Base-by-base conservation (phyloP, 2,113 vertebrate genomes). In the Clupea harengus region DNA sequence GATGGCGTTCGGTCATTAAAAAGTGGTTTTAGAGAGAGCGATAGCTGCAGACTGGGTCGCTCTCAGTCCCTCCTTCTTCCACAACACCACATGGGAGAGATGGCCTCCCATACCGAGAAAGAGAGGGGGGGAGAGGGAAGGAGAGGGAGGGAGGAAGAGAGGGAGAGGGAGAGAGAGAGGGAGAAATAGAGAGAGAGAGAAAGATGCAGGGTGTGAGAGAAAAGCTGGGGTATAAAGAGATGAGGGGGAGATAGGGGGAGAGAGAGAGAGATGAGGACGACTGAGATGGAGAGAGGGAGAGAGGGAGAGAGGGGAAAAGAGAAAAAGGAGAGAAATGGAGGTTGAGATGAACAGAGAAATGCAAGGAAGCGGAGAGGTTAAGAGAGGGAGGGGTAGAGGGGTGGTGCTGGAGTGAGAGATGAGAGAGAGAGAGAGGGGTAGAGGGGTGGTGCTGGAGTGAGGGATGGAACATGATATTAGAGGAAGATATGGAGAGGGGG, bases 11-110 rank as follows among this genome's bases (percentile, higher is more conserved):
- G 91, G 93, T 93, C 94, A 95, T 95, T 95, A 95, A 95, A 95
- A 95, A 95, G 94, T 95, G 92, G 95, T 95, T 95, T 95, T 94
- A 93, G 95, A 95, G 94, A 95, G 95, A 94, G 94, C 95, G 67
- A 75, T 75, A 28, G 67, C 67, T 32, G 28, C 95, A 94, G 92
- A 93, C 93, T 92, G 94, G 94, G 92, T 93, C 92, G 93, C 81
- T 87, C 46, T 86, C 81, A 84, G 87, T 82, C 67, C 83, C 67
- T 39, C 11, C 67, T 39, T 8, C 25, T n/a, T n/a, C n/a, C n/a
- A n/a, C n/a, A n/a, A 39, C 28, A 39, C 67, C 67, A 75, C 67
- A 39, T 32, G 32, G 85, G 78, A 88, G 85, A 50, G 64, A 72
- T 81, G 80, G 84, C 44, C 86, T 86, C 81, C 86, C 80, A 52